Evolutionary conservation across 1,140 invertebrate genomes (phyloP).

Genomic region (Drosophila orosa): DNA sequence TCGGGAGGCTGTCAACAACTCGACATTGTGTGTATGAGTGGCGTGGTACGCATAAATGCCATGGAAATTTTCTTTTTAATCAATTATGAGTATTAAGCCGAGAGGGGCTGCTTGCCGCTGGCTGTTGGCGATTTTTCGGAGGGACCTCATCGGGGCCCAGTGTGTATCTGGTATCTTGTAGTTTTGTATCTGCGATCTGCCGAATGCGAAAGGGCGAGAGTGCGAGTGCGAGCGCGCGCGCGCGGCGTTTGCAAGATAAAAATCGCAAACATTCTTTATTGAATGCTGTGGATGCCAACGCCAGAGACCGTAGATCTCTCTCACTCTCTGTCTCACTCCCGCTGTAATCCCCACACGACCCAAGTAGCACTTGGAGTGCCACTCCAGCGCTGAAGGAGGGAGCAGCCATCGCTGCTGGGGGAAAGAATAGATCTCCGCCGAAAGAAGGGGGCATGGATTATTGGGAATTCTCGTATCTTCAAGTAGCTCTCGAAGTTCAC

Average conservation of each 20-base stretch:
- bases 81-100: conserved; percentile 82
- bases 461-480: conserved; percentile 9
- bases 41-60: conserved; percentile 81
- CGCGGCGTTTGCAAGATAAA: conserved; percentile 61
- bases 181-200: conserved; percentile 44
- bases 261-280: conserved; percentile 83
- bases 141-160: not conserved
- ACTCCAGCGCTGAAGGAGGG: conserved; percentile 61
- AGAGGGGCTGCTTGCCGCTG: conserved; percentile 38
- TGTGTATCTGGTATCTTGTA: conserved; percentile 36
- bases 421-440: conserved; percentile 24
- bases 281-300: conserved; percentile 79
- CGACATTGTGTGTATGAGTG: conserved; percentile 80
- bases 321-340: not conserved
- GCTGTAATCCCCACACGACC: conserved; percentile 42
- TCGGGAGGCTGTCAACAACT: conserved; percentile 71
- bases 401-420: not conserved
- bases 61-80: conserved; percentile 84
- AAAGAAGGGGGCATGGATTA: conserved; percentile 12
- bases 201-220: conserved; percentile 28
- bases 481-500: conserved; percentile 14
- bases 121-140: conserved; percentile 10
- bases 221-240: conserved; percentile 39
- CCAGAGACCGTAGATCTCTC: conserved; percentile 17
- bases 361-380: conserved; percentile 75